Evolutionary conservation across 2,113 vertebrate genomes (phyloP), one percentile per base, ranked within the genome.

Genomic region (Misgurnus anguillicaudatus): DNA sequence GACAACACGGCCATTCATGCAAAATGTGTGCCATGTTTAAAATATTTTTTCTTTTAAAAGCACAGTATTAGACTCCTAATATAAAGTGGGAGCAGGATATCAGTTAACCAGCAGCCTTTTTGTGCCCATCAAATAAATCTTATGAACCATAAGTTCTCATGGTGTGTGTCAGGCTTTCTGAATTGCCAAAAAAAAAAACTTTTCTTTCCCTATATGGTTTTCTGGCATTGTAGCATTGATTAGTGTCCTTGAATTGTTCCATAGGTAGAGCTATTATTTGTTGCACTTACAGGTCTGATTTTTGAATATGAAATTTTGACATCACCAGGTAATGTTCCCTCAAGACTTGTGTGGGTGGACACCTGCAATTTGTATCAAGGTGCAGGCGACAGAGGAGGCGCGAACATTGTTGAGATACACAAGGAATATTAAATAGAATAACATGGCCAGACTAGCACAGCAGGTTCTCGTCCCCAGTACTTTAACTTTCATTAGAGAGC

Each of bases 121-220:
- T 47, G 1, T 47, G 45, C 24, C 45, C 45, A 47, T 47, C 11
- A 47, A 47, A 47, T 47, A 13, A 47, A 9, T 13, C 3, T 0
- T 0, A 47, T 47, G 8, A 47, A 51, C 48, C 48, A 51, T 51
- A 5, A 11, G 3, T 1, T 51, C 84, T 89, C 86, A 88, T 88
- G 89, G 86, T 91, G 87, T 83, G 86, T 84, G 76, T 86, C 82
- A 84, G 86, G 75, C 80, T 86, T 45, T 68, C 47, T 76, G 71
- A 55, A 83, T 81, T 75, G 61, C 75, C 85, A 84, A 31, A 3
- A 31, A 31, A 31, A 31, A 31, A n/a, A n/a, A 14, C 64, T 21
- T 65, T 39, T 45, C 42, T 36, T 64, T 63, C 64, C 7, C 9
- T 48, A 72, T 57, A 78, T 53, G 36, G 36, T 76, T 68, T 45